Evolutionary conservation across 2,888 invertebrate genomes (phyloP), one percentile per base, ranked within the genome.

Genomic region (Pseudoips prasinana): DNA sequence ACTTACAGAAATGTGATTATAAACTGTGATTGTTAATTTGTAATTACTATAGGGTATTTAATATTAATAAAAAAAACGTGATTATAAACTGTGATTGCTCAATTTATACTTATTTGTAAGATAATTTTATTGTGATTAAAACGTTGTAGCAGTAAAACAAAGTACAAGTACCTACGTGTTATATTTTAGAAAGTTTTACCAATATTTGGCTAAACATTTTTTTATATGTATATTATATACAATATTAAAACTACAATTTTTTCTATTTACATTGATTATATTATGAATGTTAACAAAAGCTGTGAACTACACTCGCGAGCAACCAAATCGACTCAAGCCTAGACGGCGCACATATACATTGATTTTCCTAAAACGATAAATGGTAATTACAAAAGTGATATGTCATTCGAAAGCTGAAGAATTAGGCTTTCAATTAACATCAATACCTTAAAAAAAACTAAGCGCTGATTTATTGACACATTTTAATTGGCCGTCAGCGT

Each of bases 51-150:
- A 33, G 32, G 32, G 32, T 33, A 33, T 33, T 33, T 33, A 33
- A 33, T 33, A 33, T 33, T 33, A 33, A 33, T 33, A 32, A 33
- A 33, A 33, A 33, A 33, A 33, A 33, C 32, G 26, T 33, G 32
- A 26, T 33, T 33, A 33, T 33, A 33, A 33, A 33, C 33, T 33
- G 26, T 33, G 33, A 33, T 32, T 32, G 32, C 25, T 32, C 31
- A 32, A 32, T 32, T 32, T 32, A 25, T 32, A 32, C 25, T 32
- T 25, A 32, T 25, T 32, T 32, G 25, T 32, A 25, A 25, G 25
- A 22, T 33, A 27, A 33, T 26, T 33, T 33, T 33, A 26, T 26
- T 33, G 25, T 32, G 25, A 32, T 32, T 32, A 32, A 26, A 32
- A 32, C 31, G 31, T 31, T 31, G 31, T 31, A 31, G 31, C 31